These are phyloP conservation scores for Todiramphus saurophagus DNA, from an alignment of 2,113 vertebrate species.

Conservation along the genomic window DNA sequence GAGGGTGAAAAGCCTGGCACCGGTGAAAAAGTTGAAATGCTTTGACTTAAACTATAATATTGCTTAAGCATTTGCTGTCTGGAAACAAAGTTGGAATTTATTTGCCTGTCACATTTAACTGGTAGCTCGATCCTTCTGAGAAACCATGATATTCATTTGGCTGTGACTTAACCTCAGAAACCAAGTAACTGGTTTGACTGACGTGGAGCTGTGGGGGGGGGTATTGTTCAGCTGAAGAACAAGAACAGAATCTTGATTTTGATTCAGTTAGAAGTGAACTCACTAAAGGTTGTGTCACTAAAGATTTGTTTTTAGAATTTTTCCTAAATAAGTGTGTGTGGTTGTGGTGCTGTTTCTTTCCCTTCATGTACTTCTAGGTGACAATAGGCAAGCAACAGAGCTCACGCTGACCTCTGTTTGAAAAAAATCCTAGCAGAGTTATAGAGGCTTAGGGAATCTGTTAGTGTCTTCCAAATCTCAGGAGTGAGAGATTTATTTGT, in stretches of 20 bases:
- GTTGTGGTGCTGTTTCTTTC: background rate
- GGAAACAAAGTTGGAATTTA: background rate
- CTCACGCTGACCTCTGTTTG: background rate
- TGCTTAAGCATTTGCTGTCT: background rate
- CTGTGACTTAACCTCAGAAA: background rate
- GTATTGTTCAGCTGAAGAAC: background rate
- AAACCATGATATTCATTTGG: background rate
- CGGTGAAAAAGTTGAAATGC: background rate
- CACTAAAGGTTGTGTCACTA: fast-evolving
- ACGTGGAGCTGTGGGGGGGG: fast-evolving
- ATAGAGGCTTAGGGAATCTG: background rate
- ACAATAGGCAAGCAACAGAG: background rate
- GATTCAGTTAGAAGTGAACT: background rate
- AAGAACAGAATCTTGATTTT: background rate
- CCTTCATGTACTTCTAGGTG: background rate
- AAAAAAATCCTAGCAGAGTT: background rate
- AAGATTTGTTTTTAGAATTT: background rate
- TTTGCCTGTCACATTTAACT: background rate
- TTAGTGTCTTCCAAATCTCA: background rate
- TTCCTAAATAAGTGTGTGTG: fast-evolving
- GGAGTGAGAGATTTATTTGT: background rate
- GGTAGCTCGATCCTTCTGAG: background rate
- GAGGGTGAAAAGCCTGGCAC: background rate
- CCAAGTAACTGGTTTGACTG: background rate
- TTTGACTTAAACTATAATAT: background rate